These are phyloP conservation scores for Paelopatides confundens DNA, from an alignment of 53 echinoderm and acorn worm genomes.

Conservation along the genomic window DNA sequence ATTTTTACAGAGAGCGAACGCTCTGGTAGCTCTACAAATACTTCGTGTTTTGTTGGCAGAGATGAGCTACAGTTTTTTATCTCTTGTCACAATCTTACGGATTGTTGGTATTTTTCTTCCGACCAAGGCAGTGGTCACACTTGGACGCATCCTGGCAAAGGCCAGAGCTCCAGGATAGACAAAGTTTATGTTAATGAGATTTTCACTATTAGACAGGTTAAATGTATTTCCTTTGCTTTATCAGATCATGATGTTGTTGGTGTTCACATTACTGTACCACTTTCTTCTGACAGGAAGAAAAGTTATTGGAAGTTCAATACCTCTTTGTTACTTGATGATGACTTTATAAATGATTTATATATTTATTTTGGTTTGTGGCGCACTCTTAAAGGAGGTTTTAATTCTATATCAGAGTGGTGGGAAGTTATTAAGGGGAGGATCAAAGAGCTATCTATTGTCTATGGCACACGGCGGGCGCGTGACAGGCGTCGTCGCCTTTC, in stretches of 20 bases:
- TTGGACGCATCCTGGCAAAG: background rate
- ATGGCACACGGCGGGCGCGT: background rate
- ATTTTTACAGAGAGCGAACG: background rate
- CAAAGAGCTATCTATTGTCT: background rate
- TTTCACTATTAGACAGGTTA: background rate
- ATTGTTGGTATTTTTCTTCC: background rate
- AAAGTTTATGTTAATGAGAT: background rate
- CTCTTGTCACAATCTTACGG: background rate
- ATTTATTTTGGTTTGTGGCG: background rate
- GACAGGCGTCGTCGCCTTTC: background rate
- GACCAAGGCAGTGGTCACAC: background rate
- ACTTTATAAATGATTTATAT: background rate
- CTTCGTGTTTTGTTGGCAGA: background rate
- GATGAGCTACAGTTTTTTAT: background rate
- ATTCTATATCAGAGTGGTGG: background rate
- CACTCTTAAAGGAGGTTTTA: background rate
- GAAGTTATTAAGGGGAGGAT: background rate
- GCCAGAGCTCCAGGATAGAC: background rate
- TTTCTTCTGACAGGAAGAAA: background rate
- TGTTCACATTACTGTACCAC: background rate
- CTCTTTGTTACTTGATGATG: background rate
- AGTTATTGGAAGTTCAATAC: slow-evolving; percentile 13
- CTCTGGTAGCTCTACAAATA: background rate
- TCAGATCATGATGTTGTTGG: background rate
- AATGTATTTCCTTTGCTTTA: background rate